Evolutionary conservation across 2,113 vertebrate genomes (phyloP).

Genomic region (Formicarius rufipectus): DNA sequence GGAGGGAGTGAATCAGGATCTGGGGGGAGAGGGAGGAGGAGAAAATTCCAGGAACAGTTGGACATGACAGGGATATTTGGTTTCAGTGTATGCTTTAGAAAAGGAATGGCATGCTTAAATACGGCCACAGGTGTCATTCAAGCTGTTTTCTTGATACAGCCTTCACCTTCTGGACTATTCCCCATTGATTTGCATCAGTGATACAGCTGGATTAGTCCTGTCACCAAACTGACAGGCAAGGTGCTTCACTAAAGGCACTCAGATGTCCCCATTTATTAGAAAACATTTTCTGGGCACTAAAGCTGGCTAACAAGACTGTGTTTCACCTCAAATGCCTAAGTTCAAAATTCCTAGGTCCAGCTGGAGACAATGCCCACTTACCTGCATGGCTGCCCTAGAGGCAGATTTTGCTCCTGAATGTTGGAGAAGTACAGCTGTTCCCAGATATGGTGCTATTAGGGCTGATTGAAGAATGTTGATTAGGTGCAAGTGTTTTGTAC

Average conservation of each 20-base stretch:
- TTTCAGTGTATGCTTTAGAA: slow-evolving; percentile 15
- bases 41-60: background rate
- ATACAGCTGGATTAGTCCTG: background rate
- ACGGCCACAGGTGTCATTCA: background rate
- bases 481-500: background rate
- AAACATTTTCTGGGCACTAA: background rate
- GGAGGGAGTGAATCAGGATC: background rate
- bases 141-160: background rate
- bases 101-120: slow-evolving; percentile 6
- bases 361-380: background rate
- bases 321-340: background rate
- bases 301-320: background rate
- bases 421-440: background rate
- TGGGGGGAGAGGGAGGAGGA: background rate
- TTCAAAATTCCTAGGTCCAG: background rate
- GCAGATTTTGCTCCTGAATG: background rate
- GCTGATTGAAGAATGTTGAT: background rate
- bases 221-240: background rate
- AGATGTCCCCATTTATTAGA: background rate
- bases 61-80: background rate
- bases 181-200: background rate
- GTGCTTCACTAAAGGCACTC: background rate
- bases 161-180: background rate
- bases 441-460: background rate
- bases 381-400: background rate